Base-by-base conservation (phyloP, 2,888 invertebrate species). In the Drosophila picticornis region DNA sequence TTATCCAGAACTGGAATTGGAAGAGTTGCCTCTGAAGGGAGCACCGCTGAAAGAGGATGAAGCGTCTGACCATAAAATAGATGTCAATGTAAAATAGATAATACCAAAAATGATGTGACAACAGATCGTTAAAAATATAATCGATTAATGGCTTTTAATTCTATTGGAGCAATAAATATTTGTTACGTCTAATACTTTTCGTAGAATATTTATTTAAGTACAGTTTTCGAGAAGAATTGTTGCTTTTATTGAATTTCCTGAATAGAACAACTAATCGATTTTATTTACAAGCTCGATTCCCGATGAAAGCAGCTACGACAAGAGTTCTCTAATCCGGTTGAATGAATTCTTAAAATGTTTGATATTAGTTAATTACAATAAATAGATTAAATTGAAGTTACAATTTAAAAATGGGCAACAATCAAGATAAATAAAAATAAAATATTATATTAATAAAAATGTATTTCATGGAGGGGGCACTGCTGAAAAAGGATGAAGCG, bases 11-110 rank as follows among this genome's bases (percentile, higher is more conserved):
- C 59, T 52, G 22, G 74, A 84, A 50, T 5, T 83, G 61, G 91
- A 90, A 32, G 81, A 83, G 40, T 16, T 83, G 13, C 91, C 89
- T 0, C 75, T 91, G 1, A 79, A 80, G 13, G 81, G 62, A 6
- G 29, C 77, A 16, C 56, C 67, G 1, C n/a, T 52, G 0, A 50
- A 51, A 19, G 69, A 73, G 22, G 67, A 73, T 0, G 56, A 19
- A 53, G 19, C 53, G 22, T 22, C 25, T 19, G 65, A 69, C 6
- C 57, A 69, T 7, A 59, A 70, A 34, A 60, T 82, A 31, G 59
- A 77, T 52, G 32, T 72, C 5, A 51, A 9, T n/a, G n/a, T 4
- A 66, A 74, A 22, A 60, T 57, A 43, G 43, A 16, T 52, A 22
- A 25, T 16, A 22, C 10, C 53, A 72, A 13, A 72, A 61, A 32